Conservation (phyloP, 2,113 vertebrate genomes). For the Labeo rohita region DNA sequence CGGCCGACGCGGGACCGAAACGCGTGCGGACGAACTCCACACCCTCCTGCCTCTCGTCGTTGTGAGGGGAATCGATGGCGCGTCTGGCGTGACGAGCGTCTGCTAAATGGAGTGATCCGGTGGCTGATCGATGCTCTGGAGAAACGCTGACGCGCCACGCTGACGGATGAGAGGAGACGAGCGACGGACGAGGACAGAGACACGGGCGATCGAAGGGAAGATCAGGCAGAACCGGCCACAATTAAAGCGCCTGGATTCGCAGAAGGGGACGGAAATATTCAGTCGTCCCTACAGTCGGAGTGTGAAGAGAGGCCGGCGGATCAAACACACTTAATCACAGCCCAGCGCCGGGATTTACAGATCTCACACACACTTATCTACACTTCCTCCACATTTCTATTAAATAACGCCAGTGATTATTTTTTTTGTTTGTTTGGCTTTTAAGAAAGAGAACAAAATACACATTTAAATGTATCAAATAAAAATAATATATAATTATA, state of each 20-base stretch:
- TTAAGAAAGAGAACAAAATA: not conserved
- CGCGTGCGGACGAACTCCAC: no score
- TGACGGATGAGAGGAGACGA: constrained; percentile 66
- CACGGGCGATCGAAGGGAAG: constrained; percentile 10
- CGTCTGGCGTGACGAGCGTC: not conserved
- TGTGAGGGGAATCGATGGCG: constrained; percentile 66
- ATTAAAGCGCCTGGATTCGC: not conserved
- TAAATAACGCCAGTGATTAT: not conserved
- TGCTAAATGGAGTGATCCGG: not conserved
- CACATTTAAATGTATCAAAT: not conserved
- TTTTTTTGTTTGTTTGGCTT: not conserved
- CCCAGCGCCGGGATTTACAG: not conserved
- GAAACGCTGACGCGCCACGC: not conserved
- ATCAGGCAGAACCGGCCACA: not conserved
- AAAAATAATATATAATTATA: not conserved
- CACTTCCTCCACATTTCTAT: not conserved
- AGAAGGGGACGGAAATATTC: not conserved
- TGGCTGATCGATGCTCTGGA: constrained; percentile 23
- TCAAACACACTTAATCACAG: not conserved
- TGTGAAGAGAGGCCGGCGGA: not conserved
- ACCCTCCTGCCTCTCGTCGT: not conserved
- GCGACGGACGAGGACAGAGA: constrained; percentile 8
- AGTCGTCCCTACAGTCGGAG: not conserved
- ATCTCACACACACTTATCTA: not conserved
- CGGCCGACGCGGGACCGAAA: not conserved